A percentile compares a stretch with the other conserved stretches of the same genome.
Conservation (phyloP, 1,140 invertebrate species). For the Eumaeus atala region DNA sequence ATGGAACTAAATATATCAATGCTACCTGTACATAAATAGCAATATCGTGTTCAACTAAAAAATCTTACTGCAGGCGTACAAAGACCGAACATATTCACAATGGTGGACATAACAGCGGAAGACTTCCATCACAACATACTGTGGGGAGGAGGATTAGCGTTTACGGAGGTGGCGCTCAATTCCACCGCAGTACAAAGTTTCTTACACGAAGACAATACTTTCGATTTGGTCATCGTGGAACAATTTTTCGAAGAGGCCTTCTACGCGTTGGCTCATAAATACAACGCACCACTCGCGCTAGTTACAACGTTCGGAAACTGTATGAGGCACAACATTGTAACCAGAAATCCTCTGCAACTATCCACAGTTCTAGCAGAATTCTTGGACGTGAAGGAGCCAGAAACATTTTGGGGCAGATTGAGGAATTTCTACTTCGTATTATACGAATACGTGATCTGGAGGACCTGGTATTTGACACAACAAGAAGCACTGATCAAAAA, state of each 20-base stretch:
- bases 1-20: no score
- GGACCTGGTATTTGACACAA: conserved; percentile 39
- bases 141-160: conserved; percentile 33
- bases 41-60: conserved; percentile 3
- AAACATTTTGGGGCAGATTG: conserved; percentile 44
- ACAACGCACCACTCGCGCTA: conserved; percentile 66
- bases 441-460: conserved; percentile 45
- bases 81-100: conserved; percentile 23
- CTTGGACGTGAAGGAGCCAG: conserved; percentile 42
- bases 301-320: conserved; percentile 71
- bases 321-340: conserved; percentile 70
- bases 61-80: conserved; percentile 20
- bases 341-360: conserved; percentile 69
- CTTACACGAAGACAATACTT: conserved; percentile 56
- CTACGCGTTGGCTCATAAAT: conserved; percentile 71
- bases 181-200: conserved; percentile 58
- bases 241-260: conserved; percentile 74
- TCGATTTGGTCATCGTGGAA: conserved; percentile 71
- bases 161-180: conserved; percentile 63
- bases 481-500: conserved; percentile 48
- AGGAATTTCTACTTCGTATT: conserved; percentile 44
- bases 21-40: no score
- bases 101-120: conserved; percentile 23
- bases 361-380: conserved; percentile 63
- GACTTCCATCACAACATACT: conserved; percentile 22